Conservation (phyloP, 2,797 vertebrate species). For the Periophthalmus magnuspinnatus region DNA sequence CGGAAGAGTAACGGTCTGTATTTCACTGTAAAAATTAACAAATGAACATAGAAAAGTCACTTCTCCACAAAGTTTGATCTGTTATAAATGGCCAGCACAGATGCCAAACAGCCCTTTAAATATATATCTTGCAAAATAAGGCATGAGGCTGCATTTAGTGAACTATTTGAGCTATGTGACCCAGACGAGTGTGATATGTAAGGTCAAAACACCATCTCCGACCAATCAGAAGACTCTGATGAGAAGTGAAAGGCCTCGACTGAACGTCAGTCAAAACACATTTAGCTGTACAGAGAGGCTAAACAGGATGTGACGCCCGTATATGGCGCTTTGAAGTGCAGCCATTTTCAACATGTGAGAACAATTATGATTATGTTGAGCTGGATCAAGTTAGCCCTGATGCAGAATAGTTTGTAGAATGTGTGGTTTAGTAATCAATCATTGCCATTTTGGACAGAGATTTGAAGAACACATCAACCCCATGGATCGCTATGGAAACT, state of each 20-base stretch:
- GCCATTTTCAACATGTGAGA: constrained; percentile 14
- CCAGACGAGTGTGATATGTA: background rate
- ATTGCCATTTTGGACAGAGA: background rate
- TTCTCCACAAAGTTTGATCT: constrained; percentile 5
- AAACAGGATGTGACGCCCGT: constrained; percentile 4
- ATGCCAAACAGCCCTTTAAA: constrained; percentile 29
- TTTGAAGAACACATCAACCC: constrained; percentile 8
- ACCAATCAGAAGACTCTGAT: constrained; percentile 30
- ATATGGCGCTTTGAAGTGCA: background rate
- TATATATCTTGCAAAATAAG: constrained; percentile 19
- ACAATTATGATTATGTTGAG: constrained; percentile 7
- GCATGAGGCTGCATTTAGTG: constrained; percentile 3
- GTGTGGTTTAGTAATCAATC: constrained; percentile 8
- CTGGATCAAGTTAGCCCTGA: constrained; percentile 5
- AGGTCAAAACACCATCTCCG: constrained; percentile 19
- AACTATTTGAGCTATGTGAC: constrained; percentile 33
- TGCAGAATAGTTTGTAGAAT: constrained; percentile 3
- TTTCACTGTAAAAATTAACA: background rate
- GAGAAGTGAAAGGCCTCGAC: constrained; percentile 20
- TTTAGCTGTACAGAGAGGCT: background rate
- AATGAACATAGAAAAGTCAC: background rate
- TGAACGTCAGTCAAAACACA: constrained; percentile 12
- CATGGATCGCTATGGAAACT: background rate
- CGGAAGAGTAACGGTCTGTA: background rate
- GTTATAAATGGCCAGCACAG: constrained; percentile 25